These are phyloP conservation scores for Calliphora vomitoria DNA, from an alignment of 2,888 invertebrate genomes.

Conservation along the genomic window DNA sequence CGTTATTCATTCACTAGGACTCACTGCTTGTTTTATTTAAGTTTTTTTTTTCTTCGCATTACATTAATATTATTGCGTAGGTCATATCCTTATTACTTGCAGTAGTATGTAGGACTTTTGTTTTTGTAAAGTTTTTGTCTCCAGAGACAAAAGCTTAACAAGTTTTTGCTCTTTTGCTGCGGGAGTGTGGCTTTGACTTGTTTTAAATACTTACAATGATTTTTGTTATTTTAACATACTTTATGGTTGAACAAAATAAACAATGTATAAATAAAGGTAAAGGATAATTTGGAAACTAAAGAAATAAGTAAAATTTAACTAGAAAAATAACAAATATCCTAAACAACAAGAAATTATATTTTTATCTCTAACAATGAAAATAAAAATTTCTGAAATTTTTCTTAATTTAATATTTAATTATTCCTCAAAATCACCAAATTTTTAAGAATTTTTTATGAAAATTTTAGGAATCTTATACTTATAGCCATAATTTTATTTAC, in stretches of 20 bases:
- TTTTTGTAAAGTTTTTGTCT: slow-evolving; percentile 24
- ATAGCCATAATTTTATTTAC: too few species aligned
- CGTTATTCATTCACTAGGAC: not conserved
- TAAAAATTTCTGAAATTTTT: too few species aligned
- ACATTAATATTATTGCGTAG: slow-evolving; percentile 65
- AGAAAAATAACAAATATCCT: too few species aligned
- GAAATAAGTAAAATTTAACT: too few species aligned
- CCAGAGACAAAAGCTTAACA: slow-evolving; percentile 57
- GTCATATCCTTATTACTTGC: slow-evolving; percentile 70
- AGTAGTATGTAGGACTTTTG: not conserved
- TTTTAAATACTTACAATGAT: not conserved
- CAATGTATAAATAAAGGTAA: not conserved
- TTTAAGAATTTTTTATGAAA: too few species aligned
- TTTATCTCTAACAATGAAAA: too few species aligned
- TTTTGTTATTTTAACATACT: slow-evolving; percentile 52
- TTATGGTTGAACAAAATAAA: slow-evolving; percentile 5
- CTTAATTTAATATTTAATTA: too few species aligned
- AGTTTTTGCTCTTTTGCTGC: slow-evolving; percentile 10
- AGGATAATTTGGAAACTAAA: not conserved
- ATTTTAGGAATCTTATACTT: too few species aligned
- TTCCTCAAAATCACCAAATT: too few species aligned
- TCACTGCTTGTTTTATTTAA: not conserved
- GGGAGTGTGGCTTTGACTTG: not conserved
- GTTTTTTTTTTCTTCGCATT: slow-evolving; percentile 1
- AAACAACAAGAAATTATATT: too few species aligned